Percentiles rank a stretch among this genome's conserved stretches.
phyloP scores from a whole-genome alignment of 1,140 invertebrate genomes.

The Physella acuta region DNA sequence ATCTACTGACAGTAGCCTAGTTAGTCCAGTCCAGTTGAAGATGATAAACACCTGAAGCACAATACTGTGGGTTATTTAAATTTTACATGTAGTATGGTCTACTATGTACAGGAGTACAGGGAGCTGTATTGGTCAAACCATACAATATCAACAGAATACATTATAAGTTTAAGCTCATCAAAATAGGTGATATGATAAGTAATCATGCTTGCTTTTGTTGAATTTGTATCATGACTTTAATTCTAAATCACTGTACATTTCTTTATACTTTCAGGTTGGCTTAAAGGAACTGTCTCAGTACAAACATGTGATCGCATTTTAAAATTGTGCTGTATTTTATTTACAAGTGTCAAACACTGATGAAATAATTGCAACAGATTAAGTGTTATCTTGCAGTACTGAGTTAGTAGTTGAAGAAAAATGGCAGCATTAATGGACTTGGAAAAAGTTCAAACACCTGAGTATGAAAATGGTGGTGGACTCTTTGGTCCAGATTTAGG shows the following conservation, averaged over 20 bases:
- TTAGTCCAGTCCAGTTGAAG: no score
- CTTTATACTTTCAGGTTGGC: neutral
- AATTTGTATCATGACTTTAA: neutral
- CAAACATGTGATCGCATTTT: neutral
- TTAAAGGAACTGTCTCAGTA: neutral
- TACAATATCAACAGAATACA: no score
- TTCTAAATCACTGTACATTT: neutral
- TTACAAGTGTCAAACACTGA: neutral
- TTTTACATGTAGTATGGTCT: no score
- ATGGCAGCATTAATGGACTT: slow-evolving; percentile 43
- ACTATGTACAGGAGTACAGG: no score
- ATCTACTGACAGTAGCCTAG: no score
- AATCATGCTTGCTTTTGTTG: no score
- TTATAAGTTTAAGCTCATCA: no score
- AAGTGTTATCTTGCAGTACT: neutral
- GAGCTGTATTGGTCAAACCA: no score
- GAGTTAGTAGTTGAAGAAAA: neutral
- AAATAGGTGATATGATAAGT: no score
- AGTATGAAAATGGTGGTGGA: slow-evolving; percentile 40
- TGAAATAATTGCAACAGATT: neutral
- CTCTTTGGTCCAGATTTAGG: slow-evolving; percentile 48
- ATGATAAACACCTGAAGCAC: no score
- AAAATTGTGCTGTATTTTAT: neutral
- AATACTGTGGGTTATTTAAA: no score
- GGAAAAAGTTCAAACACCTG: slow-evolving; percentile 28